A percentile compares a stretch with the other conserved stretches of the same genome.
Conservation (phyloP, 2,113 vertebrate species). For the Archilochus colubris region DNA sequence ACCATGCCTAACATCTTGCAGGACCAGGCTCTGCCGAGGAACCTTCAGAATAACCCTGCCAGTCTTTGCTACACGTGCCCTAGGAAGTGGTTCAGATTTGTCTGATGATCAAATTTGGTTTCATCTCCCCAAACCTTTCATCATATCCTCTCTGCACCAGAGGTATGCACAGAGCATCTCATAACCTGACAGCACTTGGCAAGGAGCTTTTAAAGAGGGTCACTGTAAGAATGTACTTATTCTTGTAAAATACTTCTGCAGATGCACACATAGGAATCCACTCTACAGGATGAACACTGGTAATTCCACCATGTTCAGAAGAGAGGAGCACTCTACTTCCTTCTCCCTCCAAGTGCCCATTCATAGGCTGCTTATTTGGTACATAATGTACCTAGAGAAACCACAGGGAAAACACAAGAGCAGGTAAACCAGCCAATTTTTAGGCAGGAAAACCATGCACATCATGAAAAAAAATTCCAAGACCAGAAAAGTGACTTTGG, state of each 20-base stretch:
- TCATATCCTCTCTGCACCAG: accelerated
- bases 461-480: not conserved
- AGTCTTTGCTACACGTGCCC: accelerated
- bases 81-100: accelerated
- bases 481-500: not conserved
- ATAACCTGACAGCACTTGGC: not conserved
- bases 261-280: not conserved
- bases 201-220: not conserved
- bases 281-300: not conserved
- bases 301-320: not conserved
- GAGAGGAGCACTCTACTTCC: not conserved
- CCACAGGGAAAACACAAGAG: not conserved
- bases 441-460: not conserved
- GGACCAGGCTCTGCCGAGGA: not conserved
- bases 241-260: not conserved
- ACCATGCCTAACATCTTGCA: accelerated
- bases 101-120: not conserved
- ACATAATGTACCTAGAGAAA: not conserved
- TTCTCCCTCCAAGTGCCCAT: not conserved
- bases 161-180: accelerated
- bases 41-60: accelerated
- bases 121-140: not conserved
- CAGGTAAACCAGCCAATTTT: not conserved
- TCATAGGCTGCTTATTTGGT: not conserved
- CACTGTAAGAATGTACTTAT: not conserved